Conservation (phyloP, 2,797 vertebrate species). For the Hoplostethus atlanticus region DNA sequence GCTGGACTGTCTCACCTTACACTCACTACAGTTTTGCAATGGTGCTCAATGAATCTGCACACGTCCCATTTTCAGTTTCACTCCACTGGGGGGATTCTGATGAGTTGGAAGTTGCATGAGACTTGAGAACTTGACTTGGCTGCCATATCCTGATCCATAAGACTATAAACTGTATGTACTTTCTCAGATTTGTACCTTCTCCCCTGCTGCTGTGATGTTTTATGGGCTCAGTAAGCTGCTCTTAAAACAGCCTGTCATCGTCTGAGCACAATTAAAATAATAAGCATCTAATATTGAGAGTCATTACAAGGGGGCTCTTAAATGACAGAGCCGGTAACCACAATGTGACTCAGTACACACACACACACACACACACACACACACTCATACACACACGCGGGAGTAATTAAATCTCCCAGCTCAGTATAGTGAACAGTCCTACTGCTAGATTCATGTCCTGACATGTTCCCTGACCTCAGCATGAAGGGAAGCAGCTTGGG, state of each 20-base stretch:
- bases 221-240: constrained; percentile 60
- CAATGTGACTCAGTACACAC: constrained; percentile 75
- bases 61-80: no score
- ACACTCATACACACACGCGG: constrained; percentile 5
- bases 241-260: constrained; percentile 66
- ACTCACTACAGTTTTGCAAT: neutral
- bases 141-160: constrained; percentile 19
- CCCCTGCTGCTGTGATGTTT: constrained; percentile 58
- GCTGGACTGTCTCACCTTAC: neutral
- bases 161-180: constrained; percentile 25
- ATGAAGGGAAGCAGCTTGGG: constrained; percentile 55
- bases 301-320: constrained; percentile 74
- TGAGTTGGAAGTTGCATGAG: neutral
- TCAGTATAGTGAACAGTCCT: constrained; percentile 40
- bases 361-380: constrained; percentile 16
- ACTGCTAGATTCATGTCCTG: constrained; percentile 67
- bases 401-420: constrained; percentile 63
- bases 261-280: constrained; percentile 81
- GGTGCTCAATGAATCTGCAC: no score
- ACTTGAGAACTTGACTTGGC: no score
- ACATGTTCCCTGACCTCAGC: constrained; percentile 73
- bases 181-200: neutral
- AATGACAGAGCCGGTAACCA: constrained; percentile 79
- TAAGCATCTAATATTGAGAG: constrained; percentile 78
- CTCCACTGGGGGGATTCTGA: neutral